phyloP scores from a whole-genome alignment of 2,888 invertebrate genomes.

The Cantharis nigra region DNA sequence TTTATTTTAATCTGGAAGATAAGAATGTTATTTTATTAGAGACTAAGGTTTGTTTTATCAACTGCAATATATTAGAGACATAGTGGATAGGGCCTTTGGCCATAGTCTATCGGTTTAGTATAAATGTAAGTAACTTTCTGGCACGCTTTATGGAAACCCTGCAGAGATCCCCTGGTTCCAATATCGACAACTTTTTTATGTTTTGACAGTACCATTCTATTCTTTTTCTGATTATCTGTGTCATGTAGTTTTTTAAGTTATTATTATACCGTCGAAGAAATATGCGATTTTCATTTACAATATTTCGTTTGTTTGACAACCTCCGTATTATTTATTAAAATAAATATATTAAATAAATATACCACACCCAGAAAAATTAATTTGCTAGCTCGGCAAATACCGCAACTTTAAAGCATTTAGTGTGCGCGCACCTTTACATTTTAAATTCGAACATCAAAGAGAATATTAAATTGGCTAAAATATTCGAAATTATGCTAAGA shows the following conservation, averaged over 20 bases:
- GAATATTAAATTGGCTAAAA: too few species aligned
- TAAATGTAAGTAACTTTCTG: slow-evolving; percentile 44
- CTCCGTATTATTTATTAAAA: too few species aligned
- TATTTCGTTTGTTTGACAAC: too few species aligned
- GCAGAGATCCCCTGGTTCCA: slow-evolving; percentile 36
- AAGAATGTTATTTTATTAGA: background rate
- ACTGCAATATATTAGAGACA: background rate
- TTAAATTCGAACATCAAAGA: too few species aligned
- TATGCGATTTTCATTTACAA: too few species aligned
- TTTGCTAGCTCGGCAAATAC: too few species aligned
- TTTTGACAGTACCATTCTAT: slow-evolving; percentile 45
- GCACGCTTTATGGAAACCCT: slow-evolving; percentile 45
- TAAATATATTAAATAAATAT: too few species aligned
- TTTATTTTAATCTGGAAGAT: background rate
- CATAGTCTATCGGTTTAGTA: slow-evolving; percentile 31
- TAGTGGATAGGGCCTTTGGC: slow-evolving; percentile 15
- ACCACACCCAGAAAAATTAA: too few species aligned
- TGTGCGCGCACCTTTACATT: too few species aligned
- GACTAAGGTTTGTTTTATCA: background rate
- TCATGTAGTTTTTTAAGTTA: slow-evolving; percentile 35
- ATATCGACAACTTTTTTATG: slow-evolving; percentile 49
- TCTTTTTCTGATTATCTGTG: slow-evolving; percentile 24
- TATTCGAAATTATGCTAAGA: too few species aligned
- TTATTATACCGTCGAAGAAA: slow-evolving; percentile 39
- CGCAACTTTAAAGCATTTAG: too few species aligned